Evolutionary conservation across 2,113 vertebrate species (phyloP).

Genomic region (Petrocephalus microphthalmus): DNA sequence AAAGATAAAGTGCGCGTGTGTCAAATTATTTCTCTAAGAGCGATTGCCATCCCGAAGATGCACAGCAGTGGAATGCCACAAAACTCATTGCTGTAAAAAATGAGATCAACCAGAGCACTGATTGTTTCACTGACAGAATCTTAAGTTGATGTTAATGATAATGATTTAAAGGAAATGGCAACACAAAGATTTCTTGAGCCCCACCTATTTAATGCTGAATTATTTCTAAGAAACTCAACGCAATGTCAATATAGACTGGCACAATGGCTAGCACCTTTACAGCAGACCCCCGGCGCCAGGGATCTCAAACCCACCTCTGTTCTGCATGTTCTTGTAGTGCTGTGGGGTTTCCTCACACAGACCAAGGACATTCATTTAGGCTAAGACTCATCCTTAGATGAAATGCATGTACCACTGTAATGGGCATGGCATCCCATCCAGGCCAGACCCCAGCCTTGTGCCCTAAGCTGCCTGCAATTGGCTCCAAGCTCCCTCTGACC

Average conservation of each 20-base stretch:
- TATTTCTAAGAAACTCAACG: not conserved
- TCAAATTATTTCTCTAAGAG: slow-evolving; percentile 52
- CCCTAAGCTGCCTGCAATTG: not conserved
- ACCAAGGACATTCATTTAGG: not conserved
- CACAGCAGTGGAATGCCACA: slow-evolving; percentile 28
- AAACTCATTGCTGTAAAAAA: slow-evolving; percentile 6
- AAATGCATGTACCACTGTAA: not conserved
- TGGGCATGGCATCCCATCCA: not conserved
- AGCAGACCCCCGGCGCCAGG: no score
- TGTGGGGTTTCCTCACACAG: not conserved
- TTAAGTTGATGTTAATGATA: slow-evolving; percentile 14
- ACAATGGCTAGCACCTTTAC: not conserved
- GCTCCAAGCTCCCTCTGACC: not conserved
- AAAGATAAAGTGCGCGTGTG: slow-evolving; percentile 44
- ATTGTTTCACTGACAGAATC: slow-evolving; percentile 13
- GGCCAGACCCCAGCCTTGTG: not conserved
- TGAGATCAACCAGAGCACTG: not conserved
- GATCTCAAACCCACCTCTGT: not conserved
- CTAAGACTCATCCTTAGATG: not conserved
- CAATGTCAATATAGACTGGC: not conserved
- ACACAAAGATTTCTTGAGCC: not conserved
- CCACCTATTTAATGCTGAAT: not conserved
- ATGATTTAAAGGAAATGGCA: not conserved
- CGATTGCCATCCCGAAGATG: slow-evolving; percentile 54
- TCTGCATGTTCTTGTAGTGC: not conserved